These are phyloP conservation scores for Furnarius figulus DNA, from an alignment of 2,113 vertebrate species.

Conservation along the genomic window DNA sequence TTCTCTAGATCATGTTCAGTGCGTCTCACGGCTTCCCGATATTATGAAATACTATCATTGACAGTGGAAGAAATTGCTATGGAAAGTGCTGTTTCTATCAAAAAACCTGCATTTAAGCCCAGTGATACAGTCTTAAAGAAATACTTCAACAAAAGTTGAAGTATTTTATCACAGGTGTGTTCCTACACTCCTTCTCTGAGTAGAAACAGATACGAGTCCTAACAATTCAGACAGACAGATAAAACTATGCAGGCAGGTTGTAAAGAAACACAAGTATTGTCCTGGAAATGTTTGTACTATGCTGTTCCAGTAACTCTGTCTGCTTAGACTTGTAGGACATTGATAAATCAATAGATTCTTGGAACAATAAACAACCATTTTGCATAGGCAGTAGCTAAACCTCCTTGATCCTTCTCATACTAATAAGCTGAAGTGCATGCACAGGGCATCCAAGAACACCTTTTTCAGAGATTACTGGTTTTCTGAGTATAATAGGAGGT, in stretches of 20 bases:
- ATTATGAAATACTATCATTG: background rate
- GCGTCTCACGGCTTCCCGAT: fast-evolving
- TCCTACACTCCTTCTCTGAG: background rate
- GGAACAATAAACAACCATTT: background rate
- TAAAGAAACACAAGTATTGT: background rate
- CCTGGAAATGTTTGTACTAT: background rate
- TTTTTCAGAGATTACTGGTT: background rate
- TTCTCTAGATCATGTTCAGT: background rate
- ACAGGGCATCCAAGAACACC: background rate
- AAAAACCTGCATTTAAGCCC: background rate
- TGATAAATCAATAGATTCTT: background rate
- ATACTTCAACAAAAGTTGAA: background rate
- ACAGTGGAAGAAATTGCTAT: background rate
- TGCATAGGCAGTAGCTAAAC: background rate
- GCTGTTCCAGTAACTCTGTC: background rate
- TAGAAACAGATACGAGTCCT: background rate
- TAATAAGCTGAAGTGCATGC: background rate
- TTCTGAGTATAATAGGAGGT: background rate
- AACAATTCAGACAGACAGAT: background rate
- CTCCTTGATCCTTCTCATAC: background rate
- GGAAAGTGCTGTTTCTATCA: background rate
- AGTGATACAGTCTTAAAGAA: background rate
- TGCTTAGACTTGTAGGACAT: background rate
- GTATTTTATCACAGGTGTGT: background rate
- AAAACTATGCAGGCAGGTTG: background rate